Conservation (phyloP, 2,797 vertebrate species). For the Bryconaethiops microstoma region DNA sequence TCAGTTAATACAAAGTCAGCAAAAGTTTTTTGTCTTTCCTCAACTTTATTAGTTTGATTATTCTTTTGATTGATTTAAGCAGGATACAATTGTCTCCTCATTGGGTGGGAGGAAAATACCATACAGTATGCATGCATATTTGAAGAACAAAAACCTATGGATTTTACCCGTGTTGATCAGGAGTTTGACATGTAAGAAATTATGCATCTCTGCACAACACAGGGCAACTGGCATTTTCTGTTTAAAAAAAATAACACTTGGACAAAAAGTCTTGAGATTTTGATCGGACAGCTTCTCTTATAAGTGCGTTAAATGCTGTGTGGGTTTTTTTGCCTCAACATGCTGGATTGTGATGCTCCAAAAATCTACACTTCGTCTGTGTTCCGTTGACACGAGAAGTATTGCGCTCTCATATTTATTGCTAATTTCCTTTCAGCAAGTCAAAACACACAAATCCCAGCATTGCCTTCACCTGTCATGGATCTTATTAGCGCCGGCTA, state of each 20-base stretch:
- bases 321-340: not conserved
- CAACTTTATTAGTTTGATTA: not conserved
- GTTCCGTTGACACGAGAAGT: not conserved
- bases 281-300: too few species aligned
- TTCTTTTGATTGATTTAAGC: not conserved
- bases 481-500: conserved; percentile 35
- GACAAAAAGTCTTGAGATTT: too few species aligned
- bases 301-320: not conserved
- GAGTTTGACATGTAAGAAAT: too few species aligned
- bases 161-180: too few species aligned
- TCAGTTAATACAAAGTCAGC: not conserved
- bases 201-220: too few species aligned
- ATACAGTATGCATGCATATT: not conserved
- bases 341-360: not conserved
- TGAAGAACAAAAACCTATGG: too few species aligned
- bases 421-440: conserved; percentile 18
- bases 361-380: not conserved
- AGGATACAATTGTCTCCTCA: not conserved
- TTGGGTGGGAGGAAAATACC: not conserved
- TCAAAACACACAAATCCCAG: conserved; percentile 3
- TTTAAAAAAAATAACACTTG: too few species aligned
- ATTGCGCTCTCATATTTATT: not conserved
- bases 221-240: too few species aligned
- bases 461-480: conserved; percentile 34
- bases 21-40: not conserved